phyloP scores from a whole-genome alignment of 92 coral and sea anemone genomes.

The Virgularia gustaviana region DNA sequence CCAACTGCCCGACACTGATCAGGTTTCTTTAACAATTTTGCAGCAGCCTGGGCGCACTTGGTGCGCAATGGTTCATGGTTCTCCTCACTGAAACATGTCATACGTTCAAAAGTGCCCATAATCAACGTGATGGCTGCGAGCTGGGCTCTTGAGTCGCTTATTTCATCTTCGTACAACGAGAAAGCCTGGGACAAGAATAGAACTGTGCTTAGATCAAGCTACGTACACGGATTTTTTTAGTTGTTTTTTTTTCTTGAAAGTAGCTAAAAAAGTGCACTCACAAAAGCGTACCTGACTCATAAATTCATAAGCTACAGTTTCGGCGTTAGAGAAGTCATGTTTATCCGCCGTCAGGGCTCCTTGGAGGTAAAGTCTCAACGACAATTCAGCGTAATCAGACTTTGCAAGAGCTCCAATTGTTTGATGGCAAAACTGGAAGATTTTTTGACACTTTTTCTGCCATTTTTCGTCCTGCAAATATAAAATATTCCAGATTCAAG shows the following conservation, averaged over 20 bases:
- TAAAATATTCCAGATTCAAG: neutral
- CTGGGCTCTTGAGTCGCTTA: constrained; percentile 96
- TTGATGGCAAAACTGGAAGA: constrained; percentile 99
- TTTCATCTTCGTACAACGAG: constrained; percentile 94
- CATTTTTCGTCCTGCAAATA: constrained; percentile 87
- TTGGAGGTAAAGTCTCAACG: constrained; percentile 84
- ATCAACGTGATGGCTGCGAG: constrained; percentile 93
- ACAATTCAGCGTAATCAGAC: constrained; percentile 88
- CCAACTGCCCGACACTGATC: constrained; percentile 98
- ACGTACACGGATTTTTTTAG: neutral
- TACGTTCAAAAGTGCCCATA: constrained; percentile 95
- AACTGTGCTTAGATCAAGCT: neutral
- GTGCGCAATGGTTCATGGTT: constrained; percentile 97
- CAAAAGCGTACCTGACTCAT: constrained; percentile 82
- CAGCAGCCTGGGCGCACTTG: constrained; percentile 95
- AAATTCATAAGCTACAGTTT: constrained; percentile 97
- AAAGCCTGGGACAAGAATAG: constrained; percentile 64
- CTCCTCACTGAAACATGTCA: constrained; percentile 98
- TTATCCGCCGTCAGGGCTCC: constrained; percentile 93
- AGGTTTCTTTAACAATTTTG: constrained; percentile 93
- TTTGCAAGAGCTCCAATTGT: constrained; percentile 94
- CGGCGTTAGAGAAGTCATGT: constrained; percentile 83
- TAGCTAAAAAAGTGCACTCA: too few relatives aligned
- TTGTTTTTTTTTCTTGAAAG: neutral
- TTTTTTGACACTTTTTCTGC: constrained; percentile 98